These are phyloP conservation scores for Macroramphosus scolopax DNA, from an alignment of 2,797 vertebrate genomes.

Conservation along the genomic window DNA sequence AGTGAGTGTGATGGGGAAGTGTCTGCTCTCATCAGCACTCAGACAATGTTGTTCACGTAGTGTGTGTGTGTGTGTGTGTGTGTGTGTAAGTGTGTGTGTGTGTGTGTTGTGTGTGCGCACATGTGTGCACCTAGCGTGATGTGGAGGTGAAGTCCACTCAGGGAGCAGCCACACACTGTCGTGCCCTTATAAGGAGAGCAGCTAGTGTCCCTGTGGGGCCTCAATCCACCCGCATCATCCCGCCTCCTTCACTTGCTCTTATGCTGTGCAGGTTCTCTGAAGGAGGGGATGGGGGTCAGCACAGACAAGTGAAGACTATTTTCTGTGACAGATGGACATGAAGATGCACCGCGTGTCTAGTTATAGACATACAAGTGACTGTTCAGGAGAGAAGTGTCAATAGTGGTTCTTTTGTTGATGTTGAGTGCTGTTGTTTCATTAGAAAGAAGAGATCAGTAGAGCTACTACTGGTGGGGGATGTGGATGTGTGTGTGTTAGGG, in stretches of 20 bases:
- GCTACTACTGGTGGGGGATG: too few relatives aligned
- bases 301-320: constrained; percentile 16
- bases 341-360: too few relatives aligned
- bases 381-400: too few relatives aligned
- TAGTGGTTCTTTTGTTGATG: too few relatives aligned
- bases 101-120: constrained; percentile 9
- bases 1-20: constrained; percentile 24
- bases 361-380: too few relatives aligned
- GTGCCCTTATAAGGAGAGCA: constrained; percentile 43
- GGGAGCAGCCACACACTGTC: constrained; percentile 12
- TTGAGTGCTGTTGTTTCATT: too few relatives aligned
- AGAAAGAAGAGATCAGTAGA: too few relatives aligned
- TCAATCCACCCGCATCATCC: constrained; percentile 21
- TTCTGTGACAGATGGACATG: constrained; percentile 45
- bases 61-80: too few relatives aligned
- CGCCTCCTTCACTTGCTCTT: constrained; percentile 8
- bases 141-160: constrained; percentile 30
- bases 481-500: too few relatives aligned
- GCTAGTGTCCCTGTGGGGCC: constrained; percentile 15
- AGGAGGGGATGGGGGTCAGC: constrained; percentile 8
- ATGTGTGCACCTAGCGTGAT: constrained; percentile 11
- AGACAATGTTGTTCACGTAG: constrained; percentile 54
- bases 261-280: constrained; percentile 32
- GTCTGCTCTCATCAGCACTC: constrained; percentile 24
- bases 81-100: constrained; percentile 16